Conservation (phyloP, 2,888 invertebrate species). For the Adineta ricciae region DNA sequence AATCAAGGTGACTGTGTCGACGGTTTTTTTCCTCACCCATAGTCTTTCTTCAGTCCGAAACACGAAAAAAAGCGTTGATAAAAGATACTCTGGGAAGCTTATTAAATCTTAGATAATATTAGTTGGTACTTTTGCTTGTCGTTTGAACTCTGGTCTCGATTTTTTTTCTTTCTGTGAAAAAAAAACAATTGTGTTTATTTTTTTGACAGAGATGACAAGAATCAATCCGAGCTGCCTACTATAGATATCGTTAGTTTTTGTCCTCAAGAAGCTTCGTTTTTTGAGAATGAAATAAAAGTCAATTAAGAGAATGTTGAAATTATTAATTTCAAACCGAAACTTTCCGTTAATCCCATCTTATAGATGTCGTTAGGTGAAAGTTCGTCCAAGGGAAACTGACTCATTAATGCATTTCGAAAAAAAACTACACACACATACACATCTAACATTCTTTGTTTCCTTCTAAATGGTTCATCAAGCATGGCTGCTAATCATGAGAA, state of each 20-base stretch:
- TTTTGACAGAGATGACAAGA: conserved; percentile 1
- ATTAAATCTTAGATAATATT: background rate
- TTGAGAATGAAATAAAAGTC: background rate
- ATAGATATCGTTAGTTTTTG: background rate
- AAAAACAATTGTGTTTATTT: background rate
- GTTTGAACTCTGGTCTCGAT: background rate
- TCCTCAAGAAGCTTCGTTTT: background rate
- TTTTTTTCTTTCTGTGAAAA: background rate
- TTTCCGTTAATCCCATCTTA: too few species aligned
- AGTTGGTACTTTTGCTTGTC: background rate
- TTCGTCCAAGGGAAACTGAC: background rate
- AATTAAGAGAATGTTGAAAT: too few species aligned
- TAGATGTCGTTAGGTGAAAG: background rate
- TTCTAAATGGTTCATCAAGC: conserved; percentile 4
- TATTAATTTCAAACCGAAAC: too few species aligned
- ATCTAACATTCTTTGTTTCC: background rate
- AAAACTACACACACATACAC: conserved; percentile 5
- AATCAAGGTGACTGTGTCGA: background rate
- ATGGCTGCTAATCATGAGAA: background rate
- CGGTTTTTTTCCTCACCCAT: background rate
- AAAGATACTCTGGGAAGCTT: background rate
- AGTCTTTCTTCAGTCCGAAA: background rate
- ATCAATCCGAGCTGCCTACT: background rate
- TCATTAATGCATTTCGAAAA: background rate
- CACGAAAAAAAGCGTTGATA: background rate